These are phyloP conservation scores for Orthosia incerta DNA, from an alignment of 2,888 invertebrate genomes.

Conservation along the genomic window DNA sequence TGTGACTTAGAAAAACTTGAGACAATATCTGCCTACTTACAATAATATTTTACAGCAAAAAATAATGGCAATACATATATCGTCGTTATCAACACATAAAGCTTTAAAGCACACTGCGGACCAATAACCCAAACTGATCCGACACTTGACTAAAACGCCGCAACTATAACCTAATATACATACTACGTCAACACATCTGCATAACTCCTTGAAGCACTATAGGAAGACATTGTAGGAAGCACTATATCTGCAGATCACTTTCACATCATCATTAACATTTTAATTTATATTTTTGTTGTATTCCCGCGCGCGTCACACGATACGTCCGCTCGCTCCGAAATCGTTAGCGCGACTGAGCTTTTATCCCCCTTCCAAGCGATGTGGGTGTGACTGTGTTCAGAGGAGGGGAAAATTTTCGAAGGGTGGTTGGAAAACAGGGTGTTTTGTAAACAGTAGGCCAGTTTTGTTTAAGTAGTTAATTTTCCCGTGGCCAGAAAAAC, in stretches of 20 bases:
- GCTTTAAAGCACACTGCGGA: slow-evolving; percentile 47
- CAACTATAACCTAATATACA: slow-evolving; percentile 32
- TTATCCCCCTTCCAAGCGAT: slow-evolving; percentile 59
- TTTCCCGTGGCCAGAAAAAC: neutral
- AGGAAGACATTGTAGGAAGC: slow-evolving; percentile 65
- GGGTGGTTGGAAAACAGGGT: slow-evolving; percentile 57
- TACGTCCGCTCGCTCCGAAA: slow-evolving; percentile 65
- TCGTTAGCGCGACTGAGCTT: slow-evolving; percentile 75
- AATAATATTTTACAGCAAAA: neutral
- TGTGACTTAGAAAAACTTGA: neutral
- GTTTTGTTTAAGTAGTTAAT: slow-evolving; percentile 25
- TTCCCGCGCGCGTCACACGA: slow-evolving; percentile 17
- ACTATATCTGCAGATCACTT: slow-evolving; percentile 38
- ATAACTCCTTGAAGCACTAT: slow-evolving; percentile 39
- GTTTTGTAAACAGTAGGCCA: slow-evolving; percentile 28
- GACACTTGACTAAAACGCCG: slow-evolving; percentile 25
- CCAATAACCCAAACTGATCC: slow-evolving; percentile 35
- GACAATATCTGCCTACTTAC: neutral
- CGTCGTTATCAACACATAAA: neutral
- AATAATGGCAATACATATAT: neutral
- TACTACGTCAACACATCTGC: slow-evolving; percentile 46
- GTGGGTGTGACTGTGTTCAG: slow-evolving; percentile 61
- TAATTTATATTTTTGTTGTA: slow-evolving; percentile 35
- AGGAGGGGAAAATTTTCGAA: slow-evolving; percentile 59
- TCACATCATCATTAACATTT: slow-evolving; percentile 58